Base-by-base conservation (phyloP, 2,888 invertebrate species). In the Molorchus minor region DNA sequence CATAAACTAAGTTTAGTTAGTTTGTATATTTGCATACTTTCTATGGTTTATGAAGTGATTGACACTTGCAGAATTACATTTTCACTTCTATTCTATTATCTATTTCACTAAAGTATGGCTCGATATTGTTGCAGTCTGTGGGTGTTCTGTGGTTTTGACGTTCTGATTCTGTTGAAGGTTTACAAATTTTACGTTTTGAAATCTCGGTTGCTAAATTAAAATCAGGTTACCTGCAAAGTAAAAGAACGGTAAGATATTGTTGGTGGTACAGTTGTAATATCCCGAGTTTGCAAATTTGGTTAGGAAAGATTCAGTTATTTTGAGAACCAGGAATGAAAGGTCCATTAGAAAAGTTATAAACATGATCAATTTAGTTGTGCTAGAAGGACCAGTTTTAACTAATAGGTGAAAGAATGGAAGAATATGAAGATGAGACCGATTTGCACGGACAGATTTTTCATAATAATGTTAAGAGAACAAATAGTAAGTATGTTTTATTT, bases 391-490 rank as follows among this genome's bases (percentile, higher is more conserved):
- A 58, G 62, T 64, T 61, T 67, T 68, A 64, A 74, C 67, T 68
- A 71, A 74, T 72, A 71, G 70, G 77, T 82, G 82, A 83, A 64
- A 62, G 61, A 57, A 70, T 70, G 70, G 82, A 83, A 75, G 82
- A 85, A 69, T 78, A 79, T 72, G 75, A 79, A 67, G 90, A 92
- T 74, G 73, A 78, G 62, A 88, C 91, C 67, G 93, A 94, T 82
- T 84, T 92, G 77, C 87, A 91, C 77, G 92, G 95, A 82, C 94
- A 95, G 82, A 87, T 93, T 79, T 96, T 96, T 82, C 96, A 96
- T 82, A 94, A 95, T 80, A 94, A 93, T 79, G 93, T 96, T 70
- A 85, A n/a, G 96, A 74, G 96, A 96, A 81, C 93, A 94, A 82
- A 93, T 96, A 77, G 96, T 96, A 84, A 92, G 95, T 91, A 67